These are phyloP conservation scores for Dryobota labecula DNA, from an alignment of 2,888 invertebrate genomes.

Conservation along the genomic window DNA sequence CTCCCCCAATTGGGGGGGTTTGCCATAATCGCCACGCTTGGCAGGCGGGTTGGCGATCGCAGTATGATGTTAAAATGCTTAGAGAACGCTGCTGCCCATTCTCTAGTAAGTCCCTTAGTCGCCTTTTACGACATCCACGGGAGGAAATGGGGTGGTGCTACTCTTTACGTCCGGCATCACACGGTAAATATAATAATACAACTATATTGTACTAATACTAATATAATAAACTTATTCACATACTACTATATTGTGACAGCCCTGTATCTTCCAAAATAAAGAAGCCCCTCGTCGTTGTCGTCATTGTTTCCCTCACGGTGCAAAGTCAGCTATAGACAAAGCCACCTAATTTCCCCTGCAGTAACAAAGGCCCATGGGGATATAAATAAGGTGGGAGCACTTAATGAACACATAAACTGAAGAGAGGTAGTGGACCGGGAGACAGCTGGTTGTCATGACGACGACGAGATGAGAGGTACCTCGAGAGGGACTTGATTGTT, in stretches of 20 bases:
- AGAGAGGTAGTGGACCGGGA: constrained; percentile 79
- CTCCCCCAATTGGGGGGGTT: no score
- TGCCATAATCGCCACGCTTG: no score
- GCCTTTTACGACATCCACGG: no score
- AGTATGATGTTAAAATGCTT: no score
- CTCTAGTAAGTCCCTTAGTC: no score
- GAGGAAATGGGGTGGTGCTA: no score
- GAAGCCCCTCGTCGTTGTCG: constrained; percentile 64
- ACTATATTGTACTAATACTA: no score
- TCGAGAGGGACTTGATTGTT: constrained; percentile 40
- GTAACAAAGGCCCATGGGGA: constrained; percentile 84
- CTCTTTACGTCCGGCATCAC: no score
- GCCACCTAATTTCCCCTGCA: constrained; percentile 82
- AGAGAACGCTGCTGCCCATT: no score
- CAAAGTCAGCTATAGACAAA: constrained; percentile 85
- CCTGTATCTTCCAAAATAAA: constrained; percentile 58
- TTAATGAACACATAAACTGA: constrained; percentile 88
- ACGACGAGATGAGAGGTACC: constrained; percentile 56
- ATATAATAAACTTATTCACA: not conserved
- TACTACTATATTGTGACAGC: not conserved
- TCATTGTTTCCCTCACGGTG: constrained; percentile 68
- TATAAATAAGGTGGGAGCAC: constrained; percentile 86
- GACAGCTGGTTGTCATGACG: constrained; percentile 79
- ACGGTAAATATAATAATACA: no score
- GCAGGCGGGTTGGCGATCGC: no score